These are phyloP conservation scores for Phylloscopus trochiloides DNA, from an alignment of 2,113 vertebrate species.

Conservation along the genomic window DNA sequence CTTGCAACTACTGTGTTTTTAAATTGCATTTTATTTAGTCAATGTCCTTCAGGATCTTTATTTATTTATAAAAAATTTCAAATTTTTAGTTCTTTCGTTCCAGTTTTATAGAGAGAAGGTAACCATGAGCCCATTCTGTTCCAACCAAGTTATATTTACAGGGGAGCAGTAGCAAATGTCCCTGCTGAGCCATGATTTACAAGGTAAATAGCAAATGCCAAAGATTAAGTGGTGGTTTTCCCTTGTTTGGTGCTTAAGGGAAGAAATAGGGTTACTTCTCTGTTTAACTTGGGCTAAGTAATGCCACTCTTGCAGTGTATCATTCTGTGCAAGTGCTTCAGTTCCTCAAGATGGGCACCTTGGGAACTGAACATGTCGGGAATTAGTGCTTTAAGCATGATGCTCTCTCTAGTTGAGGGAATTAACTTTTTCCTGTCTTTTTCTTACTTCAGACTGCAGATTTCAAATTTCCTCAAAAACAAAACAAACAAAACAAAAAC, in stretches of 20 bases:
- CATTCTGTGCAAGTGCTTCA: not conserved
- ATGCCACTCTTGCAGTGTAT: not conserved
- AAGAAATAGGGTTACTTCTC: not conserved
- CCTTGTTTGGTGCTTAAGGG: not conserved
- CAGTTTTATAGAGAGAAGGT: not conserved
- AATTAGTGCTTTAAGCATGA: not conserved
- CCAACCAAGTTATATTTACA: not conserved
- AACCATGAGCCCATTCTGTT: not conserved
- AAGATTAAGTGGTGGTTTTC: not conserved
- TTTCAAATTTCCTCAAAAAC: not conserved
- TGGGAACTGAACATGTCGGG: not conserved
- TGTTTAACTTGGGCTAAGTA: not conserved
- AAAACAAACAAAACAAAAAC: not conserved
- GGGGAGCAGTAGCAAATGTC: not conserved
- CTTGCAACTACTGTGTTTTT: not conserved
- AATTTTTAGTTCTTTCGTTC: not conserved
- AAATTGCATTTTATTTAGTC: not conserved
- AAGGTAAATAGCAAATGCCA: not conserved
- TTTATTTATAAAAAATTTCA: not conserved
- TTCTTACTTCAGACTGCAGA: not conserved
- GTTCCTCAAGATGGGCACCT: not conserved
- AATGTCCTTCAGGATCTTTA: not conserved
- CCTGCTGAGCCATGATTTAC: not conserved
- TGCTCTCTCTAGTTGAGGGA: not conserved
- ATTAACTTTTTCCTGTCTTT: not conserved